Conservation (phyloP, 2,888 invertebrate genomes). For the Callosobruchus maculatus region DNA sequence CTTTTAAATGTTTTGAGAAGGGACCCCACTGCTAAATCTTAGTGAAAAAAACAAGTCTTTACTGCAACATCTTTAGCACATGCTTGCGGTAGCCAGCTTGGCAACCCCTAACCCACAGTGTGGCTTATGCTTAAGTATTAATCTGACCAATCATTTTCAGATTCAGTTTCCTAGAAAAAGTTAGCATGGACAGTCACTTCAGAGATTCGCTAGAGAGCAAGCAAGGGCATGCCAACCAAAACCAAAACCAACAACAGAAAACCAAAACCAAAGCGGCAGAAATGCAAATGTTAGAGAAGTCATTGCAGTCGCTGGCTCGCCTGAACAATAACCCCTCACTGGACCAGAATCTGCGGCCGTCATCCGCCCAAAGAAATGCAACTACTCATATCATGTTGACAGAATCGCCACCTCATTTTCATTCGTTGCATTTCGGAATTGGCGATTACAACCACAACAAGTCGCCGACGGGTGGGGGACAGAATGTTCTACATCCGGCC, state of each 20-base stretch:
- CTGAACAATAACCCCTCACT: conserved; percentile 19
- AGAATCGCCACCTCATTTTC: conserved; percentile 42
- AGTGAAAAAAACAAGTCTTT: no score
- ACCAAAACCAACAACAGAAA: neutral
- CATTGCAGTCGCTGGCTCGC: conserved; percentile 34
- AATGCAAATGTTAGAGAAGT: conserved; percentile 39
- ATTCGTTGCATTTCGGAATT: conserved; percentile 38
- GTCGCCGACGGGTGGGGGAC: conserved; percentile 26
- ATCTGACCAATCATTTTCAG: neutral
- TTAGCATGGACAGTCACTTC: neutral
- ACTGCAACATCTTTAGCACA: no score
- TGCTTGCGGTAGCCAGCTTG: no score
- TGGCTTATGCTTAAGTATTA: no score
- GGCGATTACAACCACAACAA: conserved; percentile 26
- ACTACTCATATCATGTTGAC: conserved; percentile 14
- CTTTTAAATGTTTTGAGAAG: no score
- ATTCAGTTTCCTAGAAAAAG: neutral
- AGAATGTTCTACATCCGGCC: conserved; percentile 37
- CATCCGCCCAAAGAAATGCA: neutral
- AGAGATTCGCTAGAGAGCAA: neutral
- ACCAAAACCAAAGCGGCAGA: conserved; percentile 21
- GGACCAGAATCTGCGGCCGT: conserved; percentile 1
- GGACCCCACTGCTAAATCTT: no score
- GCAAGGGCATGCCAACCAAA: no score
- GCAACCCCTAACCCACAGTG: no score